Base-by-base conservation (phyloP, 2,797 vertebrate species). In the Ctenochaetus hawaiiensis region DNA sequence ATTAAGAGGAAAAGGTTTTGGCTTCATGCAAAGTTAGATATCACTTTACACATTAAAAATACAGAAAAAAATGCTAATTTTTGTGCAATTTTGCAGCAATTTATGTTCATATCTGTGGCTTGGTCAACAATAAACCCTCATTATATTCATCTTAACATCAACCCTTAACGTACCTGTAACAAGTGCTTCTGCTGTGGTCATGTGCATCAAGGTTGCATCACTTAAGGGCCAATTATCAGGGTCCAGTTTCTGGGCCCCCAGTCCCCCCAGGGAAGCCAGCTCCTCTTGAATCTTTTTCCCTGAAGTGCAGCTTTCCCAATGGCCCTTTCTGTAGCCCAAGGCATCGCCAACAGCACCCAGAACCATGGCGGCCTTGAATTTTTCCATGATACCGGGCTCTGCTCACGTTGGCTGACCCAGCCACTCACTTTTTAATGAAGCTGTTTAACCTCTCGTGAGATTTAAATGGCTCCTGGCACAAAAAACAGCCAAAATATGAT, bases 161-260 rank as follows among this genome's bases (percentile, higher is more conserved):
- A 18, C 30, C 4, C 5, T 23, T 37, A 45, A 58, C 78, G 74
- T 94, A 99, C 98, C 98, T 95, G 98, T 96, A 87, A 97, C 82
- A 37, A 99, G 96, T 57, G 97, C 97, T 88, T 97, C 95, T 0
- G 97, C 96, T 0, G 98, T 99, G 59, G 96, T 96, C 93, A 99
- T 95, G 90, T 97, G 97, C 98, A 99, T 98, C 90, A 97, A 56
- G 1, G 94, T 95, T 74, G 97, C 96, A 88, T 97, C 96, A 58
- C 98, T 99, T 73, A 98, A 93, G 0, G 97, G 97, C 98, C 98
- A 99, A 84, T 95, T 96, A 53, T 97, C 96, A 0, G 93, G 88
- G 6, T 97, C 96, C 26, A 98, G 91, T 74, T 95, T 96, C 14
- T 97, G 91, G 69, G 92, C 94, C 44, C 82, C 96, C 1, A 98